Evolutionary conservation across 1,140 invertebrate genomes (phyloP), one percentile per base, ranked within the genome.

Genomic region (Papilio polyxenes): DNA sequence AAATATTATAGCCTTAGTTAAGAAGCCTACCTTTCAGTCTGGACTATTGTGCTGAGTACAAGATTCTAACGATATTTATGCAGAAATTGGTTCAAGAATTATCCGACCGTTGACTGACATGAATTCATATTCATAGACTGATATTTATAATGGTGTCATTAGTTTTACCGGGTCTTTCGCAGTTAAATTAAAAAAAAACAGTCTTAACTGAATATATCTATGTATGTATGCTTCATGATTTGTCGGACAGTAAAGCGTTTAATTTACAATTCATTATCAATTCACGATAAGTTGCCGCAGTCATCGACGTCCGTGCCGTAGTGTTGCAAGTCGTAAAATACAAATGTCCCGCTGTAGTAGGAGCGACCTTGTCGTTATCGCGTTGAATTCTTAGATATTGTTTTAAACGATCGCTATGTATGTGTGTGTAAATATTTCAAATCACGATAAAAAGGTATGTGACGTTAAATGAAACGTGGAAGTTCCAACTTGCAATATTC

Each of bases 281-380:
- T 53, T 17, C 20, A 56, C 77, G 56, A 62, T 62, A 62, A 79
- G 51, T 79, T 17, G 23, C n/a, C 75, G 7, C 48, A 51, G 62
- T 76, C 51, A 49, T 20, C 31, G 17, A 8, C 53, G 53, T 59
- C 77, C 37, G 9, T 56, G 31, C 11, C 31, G 77, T 44, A 31
- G 31, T 37, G 53, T 59, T 15, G 11, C 11, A 40, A 62, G 31
- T 79, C 77, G 56, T 79, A 79, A 79, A 79, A 79, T 79, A 79
- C 40, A 20, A 72, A 72, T 72, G 65, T 72, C 65, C 65, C 65
- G 86, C 82, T 82, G 81, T 89, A 89, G 87, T 91, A 86, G 82
- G 87, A 87, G 81, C 81, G 88, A 82, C 92, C 92, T 91, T 93
- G 88, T 79, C 81, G 88, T 92, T 92, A 92, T 92, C 90, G 85